A percentile compares a stretch with the other conserved stretches of the same genome.
phyloP scores from a whole-genome alignment of 1,140 invertebrate species.

The Phenacoccus solenopsis region DNA sequence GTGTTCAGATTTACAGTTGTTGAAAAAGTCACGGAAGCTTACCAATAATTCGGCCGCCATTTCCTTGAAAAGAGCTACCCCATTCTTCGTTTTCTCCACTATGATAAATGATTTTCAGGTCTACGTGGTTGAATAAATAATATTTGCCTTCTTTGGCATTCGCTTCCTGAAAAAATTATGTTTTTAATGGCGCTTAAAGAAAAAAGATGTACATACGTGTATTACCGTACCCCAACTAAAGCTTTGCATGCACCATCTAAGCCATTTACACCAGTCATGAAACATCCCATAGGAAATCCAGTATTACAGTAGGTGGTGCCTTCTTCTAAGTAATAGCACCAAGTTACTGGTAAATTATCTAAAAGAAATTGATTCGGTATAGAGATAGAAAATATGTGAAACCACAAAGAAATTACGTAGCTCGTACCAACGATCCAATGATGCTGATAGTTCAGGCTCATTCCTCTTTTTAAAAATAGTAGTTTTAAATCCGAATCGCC shows the following conservation, averaged over 20 bases:
- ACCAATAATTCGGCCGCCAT: slow-evolving; percentile 82
- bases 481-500: slow-evolving; percentile 54
- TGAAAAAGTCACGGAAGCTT: slow-evolving; percentile 25
- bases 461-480: slow-evolving; percentile 74
- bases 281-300: slow-evolving; percentile 98
- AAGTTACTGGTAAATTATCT: slow-evolving; percentile 93
- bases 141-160: slow-evolving; percentile 35
- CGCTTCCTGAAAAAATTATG: neutral
- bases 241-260: slow-evolving; percentile 19
- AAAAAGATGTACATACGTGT: too few relatives aligned
- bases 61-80: slow-evolving; percentile 57
- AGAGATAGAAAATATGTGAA: slow-evolving; percentile 6
- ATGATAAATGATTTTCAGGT: slow-evolving; percentile 85
- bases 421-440: slow-evolving; percentile 81
- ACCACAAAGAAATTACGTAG: slow-evolving; percentile 8
- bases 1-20: neutral
- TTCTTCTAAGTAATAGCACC: slow-evolving; percentile 77
- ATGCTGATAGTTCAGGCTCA: slow-evolving; percentile 95
- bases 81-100: slow-evolving; percentile 72
- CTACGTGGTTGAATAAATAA: slow-evolving; percentile 95
- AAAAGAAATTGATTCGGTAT: slow-evolving; percentile 16
- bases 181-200: too few relatives aligned
- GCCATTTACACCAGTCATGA: neutral
- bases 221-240: slow-evolving; percentile 21
- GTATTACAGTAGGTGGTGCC: slow-evolving; percentile 74